Percentiles rank a stretch among this genome's conserved stretches.
Conservation (phyloP, 2,113 vertebrate genomes). For the Ibidorhyncha struthersii region DNA sequence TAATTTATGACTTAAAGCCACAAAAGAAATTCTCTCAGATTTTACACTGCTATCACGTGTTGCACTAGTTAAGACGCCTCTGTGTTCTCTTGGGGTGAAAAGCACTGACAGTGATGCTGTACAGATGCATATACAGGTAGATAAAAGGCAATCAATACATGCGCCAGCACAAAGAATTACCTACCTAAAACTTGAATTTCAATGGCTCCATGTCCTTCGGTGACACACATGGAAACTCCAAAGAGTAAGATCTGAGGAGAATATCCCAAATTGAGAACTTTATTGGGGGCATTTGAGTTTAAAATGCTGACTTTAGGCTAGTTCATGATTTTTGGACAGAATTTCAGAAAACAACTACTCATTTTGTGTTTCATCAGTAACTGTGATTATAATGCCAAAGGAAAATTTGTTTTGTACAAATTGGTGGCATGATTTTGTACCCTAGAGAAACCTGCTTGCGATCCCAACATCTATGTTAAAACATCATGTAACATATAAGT, state of each 20-base stretch:
- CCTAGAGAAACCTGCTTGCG: slow-evolving; percentile 22
- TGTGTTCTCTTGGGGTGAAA: slow-evolving; percentile 49
- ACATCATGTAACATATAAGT: background rate
- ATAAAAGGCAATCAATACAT: slow-evolving; percentile 78
- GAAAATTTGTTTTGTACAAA: slow-evolving; percentile 7
- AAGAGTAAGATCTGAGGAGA: slow-evolving; percentile 80
- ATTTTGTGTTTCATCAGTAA: background rate
- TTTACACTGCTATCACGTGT: background rate
- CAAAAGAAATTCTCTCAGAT: slow-evolving; percentile 18
- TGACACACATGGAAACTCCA: slow-evolving; percentile 77
- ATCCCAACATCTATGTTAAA: background rate
- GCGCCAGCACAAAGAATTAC: slow-evolving; percentile 78
- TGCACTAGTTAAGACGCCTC: slow-evolving; percentile 17
- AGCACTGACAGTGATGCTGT: slow-evolving; percentile 72
- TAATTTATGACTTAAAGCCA: slow-evolving; percentile 34
- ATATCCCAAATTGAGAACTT: slow-evolving; percentile 80
- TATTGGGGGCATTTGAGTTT: slow-evolving; percentile 62
- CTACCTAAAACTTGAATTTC: slow-evolving; percentile 80
- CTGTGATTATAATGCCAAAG: slow-evolving; percentile 12
- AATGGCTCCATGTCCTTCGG: slow-evolving; percentile 78
- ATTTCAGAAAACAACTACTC: slow-evolving; percentile 36
- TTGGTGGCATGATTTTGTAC: background rate
- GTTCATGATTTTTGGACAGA: slow-evolving; percentile 49
- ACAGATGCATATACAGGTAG: slow-evolving; percentile 72
- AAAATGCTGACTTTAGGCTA: slow-evolving; percentile 62